A percentile compares a stretch with the other conserved stretches of the same genome.
Evolutionary conservation across 2,113 vertebrate species (phyloP).

Genomic region (Pogona vitticeps): DNA sequence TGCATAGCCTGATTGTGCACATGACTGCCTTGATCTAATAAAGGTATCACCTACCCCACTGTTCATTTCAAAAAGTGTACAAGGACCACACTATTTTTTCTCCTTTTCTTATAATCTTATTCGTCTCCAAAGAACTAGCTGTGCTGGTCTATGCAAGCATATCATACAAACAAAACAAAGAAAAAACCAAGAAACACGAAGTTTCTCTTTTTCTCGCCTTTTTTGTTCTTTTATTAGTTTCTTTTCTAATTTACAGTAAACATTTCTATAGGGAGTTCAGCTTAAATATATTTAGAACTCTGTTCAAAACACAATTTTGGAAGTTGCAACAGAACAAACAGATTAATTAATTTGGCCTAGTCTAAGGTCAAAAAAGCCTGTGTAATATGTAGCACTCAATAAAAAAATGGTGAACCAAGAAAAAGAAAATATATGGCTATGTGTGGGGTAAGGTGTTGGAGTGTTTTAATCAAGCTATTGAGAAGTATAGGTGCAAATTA

Average conservation of each 20-base stretch:
- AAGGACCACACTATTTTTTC: too few relatives aligned
- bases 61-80: too few relatives aligned
- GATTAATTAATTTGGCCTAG: conserved; percentile 17
- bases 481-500: not conserved
- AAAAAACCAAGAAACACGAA: too few relatives aligned
- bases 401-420: not conserved
- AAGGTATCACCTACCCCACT: too few relatives aligned
- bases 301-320: not conserved
- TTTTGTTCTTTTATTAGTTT: conserved; percentile 38
- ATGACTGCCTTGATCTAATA: too few relatives aligned
- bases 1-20: too few relatives aligned
- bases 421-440: not conserved
- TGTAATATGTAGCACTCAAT: not conserved
- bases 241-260: conserved; percentile 38
- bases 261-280: conserved; percentile 20
- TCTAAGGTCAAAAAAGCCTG: conserved; percentile 4
- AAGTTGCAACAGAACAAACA: conserved; percentile 13
- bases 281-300: not conserved
- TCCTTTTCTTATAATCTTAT: too few relatives aligned
- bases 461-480: not conserved
- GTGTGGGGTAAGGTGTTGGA: not conserved
- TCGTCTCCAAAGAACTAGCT: too few relatives aligned
- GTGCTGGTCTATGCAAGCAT: too few relatives aligned
- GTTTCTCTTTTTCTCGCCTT: not conserved
- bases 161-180: too few relatives aligned